Base-by-base conservation (phyloP, 2,888 invertebrate genomes). In the Beris chalybata region DNA sequence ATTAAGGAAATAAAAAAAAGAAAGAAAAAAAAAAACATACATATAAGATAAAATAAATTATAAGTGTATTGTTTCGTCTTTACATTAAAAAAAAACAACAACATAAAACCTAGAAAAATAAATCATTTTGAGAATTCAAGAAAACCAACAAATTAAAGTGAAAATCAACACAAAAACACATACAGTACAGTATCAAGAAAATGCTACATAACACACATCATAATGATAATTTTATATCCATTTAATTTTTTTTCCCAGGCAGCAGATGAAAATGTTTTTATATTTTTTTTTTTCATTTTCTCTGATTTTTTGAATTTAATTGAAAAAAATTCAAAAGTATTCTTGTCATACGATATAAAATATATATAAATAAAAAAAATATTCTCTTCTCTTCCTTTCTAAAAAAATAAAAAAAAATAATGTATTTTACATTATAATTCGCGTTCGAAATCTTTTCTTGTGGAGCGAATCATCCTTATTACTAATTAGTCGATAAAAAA, bases 1-100 rank as follows among this genome's bases (percentile, higher is more conserved):
- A 82, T 82, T 82, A 83, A 82, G 81, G 68, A 67, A 59, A 68
- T 50, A 50, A 63, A 67, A 70, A 74, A 71, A 59, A 48, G 53
- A 57, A 69, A 67, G 71, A 71, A 64, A 65, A 68, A 72, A n/a
- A 71, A 64, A 67, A 69, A 69, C 63, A 73, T 67, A 69, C 72
- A 71, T 71, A 73, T 76, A 77, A 76, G 74, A 74, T 69, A 76
- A 75, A 73, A 74, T 76, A 76, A 78, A 76, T 77, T 75, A 74
- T 77, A 76, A 76, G 78, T 78, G 77, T 77, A 76, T 76, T 77
- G 74, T 78, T 75, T 76, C 72, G 73, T 73, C 72, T 73, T 73
- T 73, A 73, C 73, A 74, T 72, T 72, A 71, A 72, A 72, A 73
- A 69, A 72, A 72, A 72, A 73, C 68, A 72, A 72, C 52, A 66